Evolutionary conservation across 2,888 invertebrate species (phyloP), one percentile per base, ranked within the genome.

Genomic region (Oxytorus armatus): DNA sequence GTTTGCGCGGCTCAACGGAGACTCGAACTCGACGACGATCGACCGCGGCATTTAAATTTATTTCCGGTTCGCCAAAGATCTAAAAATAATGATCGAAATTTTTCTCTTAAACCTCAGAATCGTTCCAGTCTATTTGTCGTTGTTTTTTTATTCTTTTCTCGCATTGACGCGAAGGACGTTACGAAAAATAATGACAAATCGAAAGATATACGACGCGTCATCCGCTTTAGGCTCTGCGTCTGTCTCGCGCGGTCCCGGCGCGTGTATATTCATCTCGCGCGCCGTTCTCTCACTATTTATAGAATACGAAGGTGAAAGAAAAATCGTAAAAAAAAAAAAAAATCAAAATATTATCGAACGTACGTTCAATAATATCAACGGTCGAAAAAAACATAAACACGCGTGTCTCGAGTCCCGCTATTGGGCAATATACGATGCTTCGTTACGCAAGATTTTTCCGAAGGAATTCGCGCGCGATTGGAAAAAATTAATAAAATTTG

Each of bases 231-330:
- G 3, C 3, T 29, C 5, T 2, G 5, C 29, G 29, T 2, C 5
- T 29, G 29, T 29, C 29, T 29, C 29, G n/a, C 44, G 44, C 18
- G 44, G 18, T 55, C 29, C n/a, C 16, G 1, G 42, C 29, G 39
- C 14, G 25, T 7, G n/a, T 21, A 47, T 5, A 14, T 14, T 57
- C 23, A 33, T 59, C 47, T 47, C 47, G n/a, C n/a, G n/a, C 33
- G n/a, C 5, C 11, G 47, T 42, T 59, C 47, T 21, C n/a, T 53
- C 14, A 16, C 0, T 70, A 59, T 47, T 59, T 47, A 70, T 70
- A 59, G 59, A 59, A 23, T 14, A 1, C 57, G 70, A 59, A 70
- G 59, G 70, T 70, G 70, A 44, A 33, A 68, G 42, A 42, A 21
- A n/a, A n/a, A n/a, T n/a, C n/a, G n/a, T n/a, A n/a, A n/a, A n/a